phyloP scores from a whole-genome alignment of 2,797 vertebrate genomes.

The Nasua narica region DNA sequence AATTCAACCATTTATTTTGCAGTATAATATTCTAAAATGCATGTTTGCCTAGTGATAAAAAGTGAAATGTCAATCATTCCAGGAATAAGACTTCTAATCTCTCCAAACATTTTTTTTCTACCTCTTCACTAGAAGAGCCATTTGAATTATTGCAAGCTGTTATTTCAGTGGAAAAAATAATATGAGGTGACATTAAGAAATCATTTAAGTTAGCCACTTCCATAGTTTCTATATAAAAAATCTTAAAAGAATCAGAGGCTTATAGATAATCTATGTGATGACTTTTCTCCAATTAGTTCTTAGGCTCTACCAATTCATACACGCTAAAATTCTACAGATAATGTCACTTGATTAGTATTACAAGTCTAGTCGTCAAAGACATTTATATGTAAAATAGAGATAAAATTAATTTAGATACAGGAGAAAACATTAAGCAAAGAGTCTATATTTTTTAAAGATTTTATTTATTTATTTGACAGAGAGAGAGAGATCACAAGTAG shows the following conservation, averaged over 20 bases:
- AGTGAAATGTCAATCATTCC: neutral
- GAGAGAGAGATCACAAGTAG: too few species aligned
- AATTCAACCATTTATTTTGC: neutral
- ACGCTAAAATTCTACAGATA: neutral
- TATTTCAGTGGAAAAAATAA: neutral
- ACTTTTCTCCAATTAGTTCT: neutral
- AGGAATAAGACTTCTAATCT: neutral
- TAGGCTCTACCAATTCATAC: neutral
- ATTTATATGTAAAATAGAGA: neutral
- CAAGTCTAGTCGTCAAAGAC: neutral
- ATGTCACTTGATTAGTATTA: neutral
- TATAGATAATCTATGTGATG: neutral
- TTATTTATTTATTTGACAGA: too few species aligned
- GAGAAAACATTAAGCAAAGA: constrained; percentile 87
- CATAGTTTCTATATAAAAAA: neutral
- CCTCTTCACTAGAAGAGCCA: neutral
- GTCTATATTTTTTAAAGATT: too few species aligned
- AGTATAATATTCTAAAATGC: constrained; percentile 1
- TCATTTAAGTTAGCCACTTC: neutral
- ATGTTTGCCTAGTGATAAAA: neutral
- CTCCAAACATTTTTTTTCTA: neutral
- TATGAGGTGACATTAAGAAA: neutral
- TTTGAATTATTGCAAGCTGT: neutral
- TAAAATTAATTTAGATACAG: constrained; percentile 84
- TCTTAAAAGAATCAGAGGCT: neutral